phyloP scores from a whole-genome alignment of 2,113 vertebrate species.

The Notarius lentiginosus region DNA sequence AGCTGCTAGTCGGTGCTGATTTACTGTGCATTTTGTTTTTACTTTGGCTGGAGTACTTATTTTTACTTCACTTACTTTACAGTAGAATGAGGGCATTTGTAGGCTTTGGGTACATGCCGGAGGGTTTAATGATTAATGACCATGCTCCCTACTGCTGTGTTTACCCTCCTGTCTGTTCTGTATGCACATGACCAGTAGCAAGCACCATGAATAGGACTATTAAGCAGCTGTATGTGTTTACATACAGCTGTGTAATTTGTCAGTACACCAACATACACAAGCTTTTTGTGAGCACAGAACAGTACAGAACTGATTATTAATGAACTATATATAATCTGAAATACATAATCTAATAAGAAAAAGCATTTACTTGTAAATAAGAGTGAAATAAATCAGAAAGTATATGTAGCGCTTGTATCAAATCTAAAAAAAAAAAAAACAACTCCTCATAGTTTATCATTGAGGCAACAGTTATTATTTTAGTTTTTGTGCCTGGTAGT shows the following conservation, averaged over 20 bases:
- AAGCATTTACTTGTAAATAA: neutral
- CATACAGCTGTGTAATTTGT: constrained; percentile 2
- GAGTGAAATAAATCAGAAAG: neutral
- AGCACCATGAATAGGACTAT: constrained; percentile 3
- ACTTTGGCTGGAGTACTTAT: constrained; percentile 4
- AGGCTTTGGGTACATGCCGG: constrained; percentile 29
- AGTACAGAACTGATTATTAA: neutral
- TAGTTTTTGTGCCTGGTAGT: neutral
- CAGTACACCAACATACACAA: neutral
- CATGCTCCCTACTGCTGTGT: neutral
- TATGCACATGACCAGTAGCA: neutral
- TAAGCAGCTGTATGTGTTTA: constrained; percentile 22
- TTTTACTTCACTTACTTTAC: constrained; percentile 14
- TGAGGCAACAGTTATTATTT: neutral
- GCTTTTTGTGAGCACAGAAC: neutral
- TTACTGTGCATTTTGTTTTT: constrained; percentile 10
- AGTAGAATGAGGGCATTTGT: constrained; percentile 33
- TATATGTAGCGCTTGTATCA: neutral
- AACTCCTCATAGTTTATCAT: neutral
- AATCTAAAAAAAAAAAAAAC: neutral
- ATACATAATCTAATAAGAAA: neutral
- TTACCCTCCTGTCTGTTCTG: neutral
- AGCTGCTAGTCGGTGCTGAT: constrained; percentile 1
- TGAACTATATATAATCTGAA: neutral
- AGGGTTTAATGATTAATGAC: constrained; percentile 18